phyloP scores from a whole-genome alignment of 2,113 vertebrate species.

The Hassar affinis region DNA sequence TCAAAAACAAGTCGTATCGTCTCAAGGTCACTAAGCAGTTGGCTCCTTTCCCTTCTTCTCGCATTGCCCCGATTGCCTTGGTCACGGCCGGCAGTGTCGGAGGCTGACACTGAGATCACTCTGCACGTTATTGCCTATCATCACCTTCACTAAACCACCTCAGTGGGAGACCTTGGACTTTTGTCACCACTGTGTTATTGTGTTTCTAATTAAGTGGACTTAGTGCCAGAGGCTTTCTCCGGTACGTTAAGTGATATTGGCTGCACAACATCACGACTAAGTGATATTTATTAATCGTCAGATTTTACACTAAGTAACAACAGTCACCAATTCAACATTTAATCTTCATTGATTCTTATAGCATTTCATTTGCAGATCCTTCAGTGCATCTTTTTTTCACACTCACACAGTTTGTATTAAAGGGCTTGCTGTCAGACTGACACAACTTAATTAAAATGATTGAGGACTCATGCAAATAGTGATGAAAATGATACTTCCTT shows the following conservation, averaged over 20 bases:
- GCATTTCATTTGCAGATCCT: conserved; percentile 46
- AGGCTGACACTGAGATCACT: conserved; percentile 54
- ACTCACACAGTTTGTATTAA: conserved; percentile 1
- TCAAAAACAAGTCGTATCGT: conserved; percentile 44
- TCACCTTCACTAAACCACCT: conserved; percentile 54
- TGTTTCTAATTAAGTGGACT: conserved; percentile 69
- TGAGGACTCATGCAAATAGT: conserved; percentile 45
- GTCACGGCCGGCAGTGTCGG: conserved; percentile 47
- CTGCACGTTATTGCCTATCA: conserved; percentile 55
- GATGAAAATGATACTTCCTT: conserved; percentile 49
- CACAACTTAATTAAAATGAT: conserved; percentile 60
- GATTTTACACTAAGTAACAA: conserved; percentile 40
- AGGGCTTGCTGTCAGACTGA: conserved; percentile 37
- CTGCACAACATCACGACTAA: conserved; percentile 33
- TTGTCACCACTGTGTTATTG: conserved; percentile 68
- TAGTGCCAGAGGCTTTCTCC: conserved; percentile 61
- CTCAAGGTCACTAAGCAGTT: conserved; percentile 44
- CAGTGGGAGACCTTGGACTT: conserved; percentile 63
- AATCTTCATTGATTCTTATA: conserved; percentile 1
- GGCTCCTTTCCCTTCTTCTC: conserved; percentile 31
- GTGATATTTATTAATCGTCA: conserved; percentile 45
- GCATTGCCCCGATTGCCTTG: conserved; percentile 37
- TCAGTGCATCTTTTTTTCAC: background rate
- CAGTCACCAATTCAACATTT: conserved; percentile 31
- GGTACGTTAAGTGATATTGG: conserved; percentile 63